Percentiles rank a stretch among this genome's conserved stretches.
These are phyloP conservation scores for Nemotelus pantherinus DNA, from an alignment of 2,888 invertebrate genomes.

Conservation along the genomic window DNA sequence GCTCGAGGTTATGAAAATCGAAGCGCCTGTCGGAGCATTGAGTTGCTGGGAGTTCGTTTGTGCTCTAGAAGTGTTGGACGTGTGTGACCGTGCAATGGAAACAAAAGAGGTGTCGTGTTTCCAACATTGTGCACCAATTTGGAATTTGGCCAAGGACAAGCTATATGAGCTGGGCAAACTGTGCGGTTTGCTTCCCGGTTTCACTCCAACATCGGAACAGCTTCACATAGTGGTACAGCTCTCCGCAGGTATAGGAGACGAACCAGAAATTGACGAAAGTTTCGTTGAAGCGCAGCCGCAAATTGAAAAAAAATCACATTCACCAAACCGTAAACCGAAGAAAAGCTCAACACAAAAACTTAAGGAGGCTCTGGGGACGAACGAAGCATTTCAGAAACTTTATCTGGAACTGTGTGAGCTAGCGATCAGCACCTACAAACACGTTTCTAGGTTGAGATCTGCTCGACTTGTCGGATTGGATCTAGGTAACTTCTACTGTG, in stretches of 20 bases:
- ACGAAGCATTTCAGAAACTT: conserved; percentile 87
- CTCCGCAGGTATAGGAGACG: conserved; percentile 89
- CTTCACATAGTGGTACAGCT: conserved; percentile 89
- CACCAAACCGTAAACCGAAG: conserved; percentile 66
- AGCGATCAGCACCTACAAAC: conserved; percentile 96
- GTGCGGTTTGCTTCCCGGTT: conserved; percentile 90
- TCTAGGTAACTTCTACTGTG: conserved; percentile 89
- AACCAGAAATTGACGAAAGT: conserved; percentile 65
- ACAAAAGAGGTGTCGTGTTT: conserved; percentile 79
- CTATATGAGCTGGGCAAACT: conserved; percentile 80
- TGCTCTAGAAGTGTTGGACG: conserved; percentile 85
- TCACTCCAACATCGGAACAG: conserved; percentile 83
- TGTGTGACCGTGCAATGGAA: conserved; percentile 77
- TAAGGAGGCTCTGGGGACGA: conserved; percentile 90
- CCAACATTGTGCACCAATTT: conserved; percentile 83
- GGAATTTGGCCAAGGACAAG: conserved; percentile 90
- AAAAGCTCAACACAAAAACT: conserved; percentile 78
- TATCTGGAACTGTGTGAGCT: conserved; percentile 93
- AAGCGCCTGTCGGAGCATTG: conserved; percentile 82
- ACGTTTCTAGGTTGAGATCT: conserved; percentile 82
- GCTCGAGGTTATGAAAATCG: conserved; percentile 81
- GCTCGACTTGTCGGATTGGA: conserved; percentile 90
- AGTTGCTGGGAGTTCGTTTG: conserved; percentile 95
- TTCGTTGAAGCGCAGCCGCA: conserved; percentile 60
- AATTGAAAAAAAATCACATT: conserved; percentile 63